phyloP scores from a whole-genome alignment of 1,140 invertebrate genomes.

The Lysiphlebus fabarum region DNA sequence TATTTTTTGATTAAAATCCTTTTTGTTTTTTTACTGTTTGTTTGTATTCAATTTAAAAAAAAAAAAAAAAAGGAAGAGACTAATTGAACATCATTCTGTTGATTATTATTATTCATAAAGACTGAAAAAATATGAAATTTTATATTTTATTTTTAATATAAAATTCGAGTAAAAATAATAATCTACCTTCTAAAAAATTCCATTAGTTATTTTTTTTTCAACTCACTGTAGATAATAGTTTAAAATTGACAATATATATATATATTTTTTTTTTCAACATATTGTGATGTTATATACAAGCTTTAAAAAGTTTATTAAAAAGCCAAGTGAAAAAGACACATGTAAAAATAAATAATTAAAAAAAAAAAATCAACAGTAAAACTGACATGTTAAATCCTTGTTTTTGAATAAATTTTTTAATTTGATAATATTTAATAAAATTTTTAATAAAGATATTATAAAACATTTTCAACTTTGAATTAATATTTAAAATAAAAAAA shows the following conservation, averaged over 20 bases:
- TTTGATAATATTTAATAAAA: too few species aligned
- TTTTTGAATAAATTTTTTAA: neutral
- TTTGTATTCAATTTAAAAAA: neutral
- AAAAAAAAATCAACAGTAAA: slow-evolving; percentile 11
- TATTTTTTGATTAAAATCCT: neutral
- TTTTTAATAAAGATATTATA: too few species aligned
- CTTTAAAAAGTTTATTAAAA: neutral
- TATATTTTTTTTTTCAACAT: slow-evolving; percentile 33
- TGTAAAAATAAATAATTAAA: too few species aligned
- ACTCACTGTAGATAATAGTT: slow-evolving; percentile 33
- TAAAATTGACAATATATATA: slow-evolving; percentile 47
- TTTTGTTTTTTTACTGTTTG: too few species aligned
- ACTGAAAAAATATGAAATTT: slow-evolving; percentile 32
- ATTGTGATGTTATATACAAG: slow-evolving; percentile 1
- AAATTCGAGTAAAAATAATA: slow-evolving; percentile 21
- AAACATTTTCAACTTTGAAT: too few species aligned
- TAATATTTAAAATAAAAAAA: too few species aligned
- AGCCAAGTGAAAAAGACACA: neutral
- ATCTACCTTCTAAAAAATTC: slow-evolving; percentile 49
- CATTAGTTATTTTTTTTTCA: slow-evolving; percentile 36
- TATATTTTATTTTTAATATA: too few species aligned
- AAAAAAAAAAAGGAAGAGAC: slow-evolving; percentile 13
- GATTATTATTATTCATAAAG: slow-evolving; percentile 12
- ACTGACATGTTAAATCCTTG: slow-evolving; percentile 37
- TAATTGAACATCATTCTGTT: slow-evolving; percentile 22